Evolutionary conservation across 2,797 vertebrate species (phyloP).

Genomic region (Nothura maculosa): DNA sequence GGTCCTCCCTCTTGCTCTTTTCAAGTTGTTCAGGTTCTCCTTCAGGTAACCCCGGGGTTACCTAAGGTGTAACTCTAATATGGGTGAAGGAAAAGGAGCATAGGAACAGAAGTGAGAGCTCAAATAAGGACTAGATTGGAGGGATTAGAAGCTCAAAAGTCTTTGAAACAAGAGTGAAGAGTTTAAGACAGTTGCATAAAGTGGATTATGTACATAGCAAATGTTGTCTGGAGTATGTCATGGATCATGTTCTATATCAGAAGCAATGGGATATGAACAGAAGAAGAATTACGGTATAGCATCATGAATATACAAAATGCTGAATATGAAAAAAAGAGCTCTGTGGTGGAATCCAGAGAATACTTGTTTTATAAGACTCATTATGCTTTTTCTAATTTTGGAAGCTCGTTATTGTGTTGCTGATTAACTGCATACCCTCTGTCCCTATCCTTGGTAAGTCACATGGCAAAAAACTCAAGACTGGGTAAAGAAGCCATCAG

Average conservation of each 20-base stretch:
- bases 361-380: neutral
- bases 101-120: neutral
- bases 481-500: slow-evolving; percentile 9
- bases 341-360: neutral
- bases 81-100: neutral
- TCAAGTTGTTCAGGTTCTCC: no score
- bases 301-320: neutral
- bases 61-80: neutral
- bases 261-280: neutral
- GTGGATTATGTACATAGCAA: accelerated
- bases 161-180: neutral
- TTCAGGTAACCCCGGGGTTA: no score
- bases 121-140: neutral
- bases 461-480: neutral
- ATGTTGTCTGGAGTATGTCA: neutral
- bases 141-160: neutral
- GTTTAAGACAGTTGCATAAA: neutral
- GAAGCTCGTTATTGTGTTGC: neutral
- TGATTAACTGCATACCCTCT: neutral
- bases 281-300: neutral
- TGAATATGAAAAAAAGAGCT: neutral
- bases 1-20: no score
- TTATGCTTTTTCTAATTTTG: no score
- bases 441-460: neutral
- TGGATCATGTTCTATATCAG: neutral